Conservation (phyloP, 2,797 vertebrate genomes). For the Alcedo atthis region DNA sequence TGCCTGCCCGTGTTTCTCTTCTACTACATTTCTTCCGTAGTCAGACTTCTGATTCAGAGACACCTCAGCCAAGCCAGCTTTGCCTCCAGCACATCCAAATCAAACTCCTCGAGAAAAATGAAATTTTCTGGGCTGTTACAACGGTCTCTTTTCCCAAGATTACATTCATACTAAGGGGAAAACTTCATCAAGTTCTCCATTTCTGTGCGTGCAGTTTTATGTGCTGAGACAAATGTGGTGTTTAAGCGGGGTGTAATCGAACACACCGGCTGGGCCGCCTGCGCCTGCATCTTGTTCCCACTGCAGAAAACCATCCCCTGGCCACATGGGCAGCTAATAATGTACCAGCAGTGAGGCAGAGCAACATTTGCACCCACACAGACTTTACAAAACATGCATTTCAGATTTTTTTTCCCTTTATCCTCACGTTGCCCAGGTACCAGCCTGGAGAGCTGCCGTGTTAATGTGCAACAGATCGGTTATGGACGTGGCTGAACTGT, state of each 20-base stretch:
- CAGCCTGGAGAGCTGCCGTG: background rate
- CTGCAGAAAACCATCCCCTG: background rate
- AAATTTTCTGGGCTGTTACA: constrained; percentile 10
- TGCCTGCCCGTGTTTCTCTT: background rate
- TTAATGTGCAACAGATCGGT: background rate
- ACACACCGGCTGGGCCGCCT: background rate
- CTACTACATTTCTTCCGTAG: constrained; percentile 1
- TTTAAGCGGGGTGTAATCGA: background rate
- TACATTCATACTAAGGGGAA: background rate
- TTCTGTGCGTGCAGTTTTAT: constrained; percentile 39
- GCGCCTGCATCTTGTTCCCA: background rate
- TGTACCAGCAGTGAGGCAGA: background rate
- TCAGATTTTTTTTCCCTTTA: background rate
- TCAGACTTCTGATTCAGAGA: constrained; percentile 16
- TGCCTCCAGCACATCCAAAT: constrained; percentile 3
- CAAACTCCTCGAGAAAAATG: constrained; percentile 11
- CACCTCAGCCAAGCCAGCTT: background rate
- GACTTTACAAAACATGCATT: background rate
- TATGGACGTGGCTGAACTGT: background rate
- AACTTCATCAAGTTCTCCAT: constrained; percentile 7
- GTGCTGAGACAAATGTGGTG: constrained; percentile 33
- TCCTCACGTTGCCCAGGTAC: background rate
- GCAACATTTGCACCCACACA: background rate
- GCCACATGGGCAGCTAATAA: background rate
- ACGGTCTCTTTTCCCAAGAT: background rate